phyloP scores from a whole-genome alignment of 2,113 vertebrate species.

The Blennius ocellaris region DNA sequence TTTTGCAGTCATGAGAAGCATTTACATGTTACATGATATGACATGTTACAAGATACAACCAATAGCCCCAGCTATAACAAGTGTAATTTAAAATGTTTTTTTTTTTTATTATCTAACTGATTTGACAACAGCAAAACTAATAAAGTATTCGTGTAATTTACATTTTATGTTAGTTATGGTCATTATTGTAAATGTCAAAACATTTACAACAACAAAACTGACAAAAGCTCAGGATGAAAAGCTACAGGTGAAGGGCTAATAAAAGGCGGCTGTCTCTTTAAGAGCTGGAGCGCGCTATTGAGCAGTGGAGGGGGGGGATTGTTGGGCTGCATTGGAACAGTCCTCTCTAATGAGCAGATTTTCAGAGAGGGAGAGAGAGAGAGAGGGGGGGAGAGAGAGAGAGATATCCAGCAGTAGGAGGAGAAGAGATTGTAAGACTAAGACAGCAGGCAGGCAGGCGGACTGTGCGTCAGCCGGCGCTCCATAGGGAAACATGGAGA shows the following conservation, averaged over 20 bases:
- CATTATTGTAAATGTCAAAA: too few relatives aligned
- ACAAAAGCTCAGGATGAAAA: slow-evolving; percentile 7
- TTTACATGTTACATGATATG: too few relatives aligned
- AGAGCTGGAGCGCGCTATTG: slow-evolving; percentile 73
- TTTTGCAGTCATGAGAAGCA: too few relatives aligned
- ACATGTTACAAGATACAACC: too few relatives aligned
- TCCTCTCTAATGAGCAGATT: slow-evolving; percentile 80
- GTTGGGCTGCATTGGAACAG: slow-evolving; percentile 76
- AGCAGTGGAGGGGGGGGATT: slow-evolving; percentile 32
- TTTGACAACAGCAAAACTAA: too few relatives aligned
- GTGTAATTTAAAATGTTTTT: too few relatives aligned
- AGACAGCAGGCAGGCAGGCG: slow-evolving; percentile 54
- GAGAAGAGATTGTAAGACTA: slow-evolving; percentile 62
- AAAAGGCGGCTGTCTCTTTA: slow-evolving; percentile 71
- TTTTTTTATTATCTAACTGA: too few relatives aligned
- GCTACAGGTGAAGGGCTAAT: slow-evolving; percentile 56
- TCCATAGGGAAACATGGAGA: slow-evolving; percentile 72
- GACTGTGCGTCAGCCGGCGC: slow-evolving; percentile 72
- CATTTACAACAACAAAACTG: too few relatives aligned
- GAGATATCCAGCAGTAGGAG: slow-evolving; percentile 61
- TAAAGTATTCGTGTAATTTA: too few relatives aligned
- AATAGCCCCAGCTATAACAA: too few relatives aligned
- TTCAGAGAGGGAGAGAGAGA: slow-evolving; percentile 53
- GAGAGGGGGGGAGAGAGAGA: slow-evolving; percentile 38
- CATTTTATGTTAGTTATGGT: too few relatives aligned